These are phyloP conservation scores for Urocyon cinereoargenteus DNA, from an alignment of 2,797 vertebrate genomes.

Conservation along the genomic window DNA sequence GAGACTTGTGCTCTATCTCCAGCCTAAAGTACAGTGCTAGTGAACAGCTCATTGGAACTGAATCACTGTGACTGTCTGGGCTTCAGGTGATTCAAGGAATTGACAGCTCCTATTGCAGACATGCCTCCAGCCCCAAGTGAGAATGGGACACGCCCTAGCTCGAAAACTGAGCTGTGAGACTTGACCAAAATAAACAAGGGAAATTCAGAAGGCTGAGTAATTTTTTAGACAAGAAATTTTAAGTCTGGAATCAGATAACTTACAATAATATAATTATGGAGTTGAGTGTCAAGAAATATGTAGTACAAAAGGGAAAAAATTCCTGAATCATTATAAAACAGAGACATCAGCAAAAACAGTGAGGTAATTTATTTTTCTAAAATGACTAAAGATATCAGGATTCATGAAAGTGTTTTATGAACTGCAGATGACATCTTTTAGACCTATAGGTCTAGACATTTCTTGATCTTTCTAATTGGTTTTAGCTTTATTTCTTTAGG, in stretches of 20 bases:
- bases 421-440: not conserved
- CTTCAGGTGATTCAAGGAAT: constrained; percentile 59
- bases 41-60: not conserved
- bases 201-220: constrained; percentile 69
- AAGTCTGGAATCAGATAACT: constrained; percentile 68
- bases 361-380: constrained; percentile 52
- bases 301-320: not conserved
- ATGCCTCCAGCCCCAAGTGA: not conserved
- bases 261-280: constrained; percentile 71
- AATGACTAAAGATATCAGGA: not conserved
- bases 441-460: not conserved
- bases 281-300: constrained; percentile 44
- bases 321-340: constrained; percentile 32
- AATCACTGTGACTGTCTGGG: constrained; percentile 58
- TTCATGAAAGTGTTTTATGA: constrained; percentile 42
- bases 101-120: constrained; percentile 8
- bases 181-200: constrained; percentile 49
- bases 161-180: constrained; percentile 52
- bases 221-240: constrained; percentile 70
- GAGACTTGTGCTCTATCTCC: not conserved
- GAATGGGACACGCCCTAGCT: not conserved
- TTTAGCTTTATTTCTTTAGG: constrained; percentile 30
- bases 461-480: not conserved
- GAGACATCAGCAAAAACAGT: constrained; percentile 55
- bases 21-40: not conserved